phyloP scores from a whole-genome alignment of 1,140 invertebrate genomes.

The Sarcophaga bullata region DNA sequence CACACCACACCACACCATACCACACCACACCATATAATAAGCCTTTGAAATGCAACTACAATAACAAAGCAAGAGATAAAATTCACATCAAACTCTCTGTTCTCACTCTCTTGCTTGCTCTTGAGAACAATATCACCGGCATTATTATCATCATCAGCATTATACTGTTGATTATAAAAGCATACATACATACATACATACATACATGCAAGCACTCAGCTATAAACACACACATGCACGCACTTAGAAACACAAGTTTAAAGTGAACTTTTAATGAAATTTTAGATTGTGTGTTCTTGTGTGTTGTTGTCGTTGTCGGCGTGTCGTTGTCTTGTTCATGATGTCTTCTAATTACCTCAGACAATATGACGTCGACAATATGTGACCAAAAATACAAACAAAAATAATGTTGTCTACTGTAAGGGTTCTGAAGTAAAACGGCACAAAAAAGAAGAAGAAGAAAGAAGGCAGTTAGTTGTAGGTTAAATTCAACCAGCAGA shows the following conservation, averaged over 20 bases:
- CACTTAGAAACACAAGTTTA: conserved; percentile 13
- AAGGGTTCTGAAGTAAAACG: not conserved
- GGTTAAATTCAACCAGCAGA: too few relatives aligned
- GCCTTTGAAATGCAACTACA: too few relatives aligned
- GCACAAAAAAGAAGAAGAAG: not conserved
- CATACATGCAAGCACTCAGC: not conserved
- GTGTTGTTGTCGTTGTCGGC: not conserved
- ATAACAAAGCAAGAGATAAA: too few relatives aligned
- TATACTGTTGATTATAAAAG: conserved; percentile 11
- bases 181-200: not conserved
- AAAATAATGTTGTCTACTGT: not conserved
- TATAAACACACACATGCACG: not conserved
- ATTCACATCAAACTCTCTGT: not conserved
- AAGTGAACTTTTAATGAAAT: conserved; percentile 33
- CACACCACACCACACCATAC: not conserved
- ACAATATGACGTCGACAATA: conserved; percentile 36
- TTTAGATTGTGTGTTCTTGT: conserved; percentile 7
- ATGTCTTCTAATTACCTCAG: conserved; percentile 37
- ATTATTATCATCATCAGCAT: not conserved
- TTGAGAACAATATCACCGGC: not conserved
- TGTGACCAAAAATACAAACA: conserved; percentile 3
- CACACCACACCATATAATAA: not conserved
- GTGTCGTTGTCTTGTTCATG: not conserved
- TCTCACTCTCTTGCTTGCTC: not conserved
- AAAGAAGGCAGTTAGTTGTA: not conserved